These are phyloP conservation scores for Clarias laeviceps DNA, from an alignment of 2,797 vertebrate genomes.

Conservation along the genomic window DNA sequence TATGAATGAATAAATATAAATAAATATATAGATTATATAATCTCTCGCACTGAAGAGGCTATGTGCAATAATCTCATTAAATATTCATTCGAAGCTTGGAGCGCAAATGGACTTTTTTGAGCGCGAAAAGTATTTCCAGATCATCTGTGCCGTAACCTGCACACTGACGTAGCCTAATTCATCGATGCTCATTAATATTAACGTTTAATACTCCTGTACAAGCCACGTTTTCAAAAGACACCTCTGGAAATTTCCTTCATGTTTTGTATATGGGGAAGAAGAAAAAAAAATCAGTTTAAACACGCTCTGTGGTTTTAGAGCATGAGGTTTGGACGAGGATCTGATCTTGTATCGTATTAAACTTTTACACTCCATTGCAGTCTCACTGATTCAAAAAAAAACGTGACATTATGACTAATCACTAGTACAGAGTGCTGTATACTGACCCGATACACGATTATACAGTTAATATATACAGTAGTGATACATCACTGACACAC, in stretches of 20 bases:
- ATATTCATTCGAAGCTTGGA: slow-evolving; percentile 23
- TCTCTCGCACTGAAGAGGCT: slow-evolving; percentile 39
- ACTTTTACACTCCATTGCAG: background rate
- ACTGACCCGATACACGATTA: background rate
- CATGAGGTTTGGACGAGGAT: background rate
- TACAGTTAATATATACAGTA: background rate
- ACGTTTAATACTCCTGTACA: background rate
- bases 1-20: background rate
- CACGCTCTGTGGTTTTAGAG: background rate
- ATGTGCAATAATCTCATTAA: slow-evolving; percentile 47
- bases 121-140: slow-evolving; percentile 9
- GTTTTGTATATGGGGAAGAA: background rate
- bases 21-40: slow-evolving; percentile 21
- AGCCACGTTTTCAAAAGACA: background rate
- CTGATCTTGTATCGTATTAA: background rate
- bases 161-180: slow-evolving; percentile 20
- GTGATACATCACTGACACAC: background rate
- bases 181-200: background rate
- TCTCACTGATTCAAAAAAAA: background rate
- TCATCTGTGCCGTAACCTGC: background rate
- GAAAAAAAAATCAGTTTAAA: background rate
- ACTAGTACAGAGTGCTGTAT: no score
- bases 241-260: background rate
- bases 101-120: background rate
- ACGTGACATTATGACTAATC: background rate